Percentiles rank a stretch among this genome's conserved stretches.
These are phyloP conservation scores for Urocyon cinereoargenteus DNA, from an alignment of 2,797 vertebrate species.

Conservation along the genomic window DNA sequence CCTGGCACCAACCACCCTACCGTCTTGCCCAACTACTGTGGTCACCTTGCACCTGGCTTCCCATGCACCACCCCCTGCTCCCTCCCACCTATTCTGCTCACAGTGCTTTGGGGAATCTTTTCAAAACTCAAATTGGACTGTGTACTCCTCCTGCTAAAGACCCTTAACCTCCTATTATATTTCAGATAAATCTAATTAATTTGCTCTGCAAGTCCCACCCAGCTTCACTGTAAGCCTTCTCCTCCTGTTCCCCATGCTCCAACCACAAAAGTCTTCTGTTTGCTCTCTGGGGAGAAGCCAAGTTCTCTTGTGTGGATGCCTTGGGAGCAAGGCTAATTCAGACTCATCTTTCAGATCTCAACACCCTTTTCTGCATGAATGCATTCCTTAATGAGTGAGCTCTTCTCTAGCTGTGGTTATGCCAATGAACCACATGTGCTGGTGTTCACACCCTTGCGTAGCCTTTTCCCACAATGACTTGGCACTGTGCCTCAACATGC, in stretches of 20 bases:
- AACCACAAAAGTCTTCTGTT: neutral
- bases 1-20: neutral
- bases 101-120: neutral
- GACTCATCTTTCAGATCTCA: neutral
- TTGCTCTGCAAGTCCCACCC: neutral
- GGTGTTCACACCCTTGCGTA: neutral
- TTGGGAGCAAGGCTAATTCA: neutral
- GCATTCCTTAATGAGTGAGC: neutral
- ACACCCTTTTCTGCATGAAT: neutral
- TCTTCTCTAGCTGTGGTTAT: neutral
- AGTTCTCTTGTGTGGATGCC: neutral
- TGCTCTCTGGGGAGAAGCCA: neutral
- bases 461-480: neutral
- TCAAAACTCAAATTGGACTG: neutral
- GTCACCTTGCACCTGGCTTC: no score
- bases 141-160: neutral
- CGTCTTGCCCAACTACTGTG: accelerated
- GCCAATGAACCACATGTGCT: neutral
- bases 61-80: neutral
- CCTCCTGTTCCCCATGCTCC: neutral
- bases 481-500: neutral
- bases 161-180: neutral
- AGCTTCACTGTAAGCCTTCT: neutral
- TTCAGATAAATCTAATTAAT: neutral
- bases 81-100: neutral